Evolutionary conservation across 2,797 vertebrate genomes (phyloP), one percentile per base, ranked within the genome.

Genomic region (Chelon auratus): DNA sequence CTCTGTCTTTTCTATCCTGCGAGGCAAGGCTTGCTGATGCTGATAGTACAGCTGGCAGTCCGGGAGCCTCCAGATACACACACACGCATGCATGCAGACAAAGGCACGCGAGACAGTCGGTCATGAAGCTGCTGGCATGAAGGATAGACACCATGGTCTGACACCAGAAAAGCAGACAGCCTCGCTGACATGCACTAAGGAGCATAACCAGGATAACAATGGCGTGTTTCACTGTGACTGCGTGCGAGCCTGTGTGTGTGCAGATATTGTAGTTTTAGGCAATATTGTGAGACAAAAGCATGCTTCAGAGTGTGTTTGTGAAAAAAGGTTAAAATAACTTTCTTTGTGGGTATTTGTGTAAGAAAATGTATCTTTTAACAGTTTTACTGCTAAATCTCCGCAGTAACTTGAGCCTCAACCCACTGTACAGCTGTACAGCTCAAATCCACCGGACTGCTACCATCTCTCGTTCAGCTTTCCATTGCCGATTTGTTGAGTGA

Each of bases 31-130:
- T 80, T 82, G 60, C 82, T 82, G 79, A 76, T 87, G 82, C 71
- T 85, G 76, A 77, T 81, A 80, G 75, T 87, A 75, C 89, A 91
- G 90, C 90, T 92, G 87, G 88, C 85, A 87, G 82, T 76, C 52
- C 77, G 17, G 58, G 72, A 86, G 81, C 85, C 78, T 78, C 75
- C 85, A 85, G 78, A 84, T 80, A 84, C 75, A 84, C 82, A 81
- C 75, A 81, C 75, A 75, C 64, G 52, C 75, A 74, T 54, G 57
- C 77, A 85, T 63, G 75, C 80, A 90, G 77, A 88, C 87, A 88
- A 72, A 81, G 76, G 78, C 89, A 89, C 71, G 81, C 83, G 58
- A 87, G 77, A 80, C 87, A 87, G 84, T 88, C 82, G 89, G 87
- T 91, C 91, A 89, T 78, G 79, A 72, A 89, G 89, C 87, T 74